Conservation (phyloP, 2,113 vertebrate genomes). For the Poeciliopsis occidentalis region DNA sequence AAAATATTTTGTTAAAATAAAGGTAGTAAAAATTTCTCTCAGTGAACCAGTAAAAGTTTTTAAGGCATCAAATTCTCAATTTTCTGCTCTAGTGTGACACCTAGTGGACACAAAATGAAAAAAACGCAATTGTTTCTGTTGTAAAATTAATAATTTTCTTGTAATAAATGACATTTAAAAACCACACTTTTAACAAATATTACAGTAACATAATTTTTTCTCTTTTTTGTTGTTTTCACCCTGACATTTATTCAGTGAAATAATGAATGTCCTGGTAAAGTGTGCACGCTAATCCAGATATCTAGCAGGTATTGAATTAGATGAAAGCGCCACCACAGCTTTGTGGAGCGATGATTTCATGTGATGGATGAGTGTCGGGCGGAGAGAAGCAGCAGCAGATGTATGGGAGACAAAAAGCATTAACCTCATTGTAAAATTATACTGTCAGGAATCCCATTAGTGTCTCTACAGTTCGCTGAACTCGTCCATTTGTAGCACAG, state of each 20-base stretch:
- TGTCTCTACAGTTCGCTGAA: conserved; percentile 62
- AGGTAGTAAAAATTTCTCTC: not conserved
- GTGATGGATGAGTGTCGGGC: not conserved
- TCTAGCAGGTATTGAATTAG: not conserved
- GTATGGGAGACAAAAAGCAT: conserved; percentile 26
- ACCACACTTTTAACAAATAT: not conserved
- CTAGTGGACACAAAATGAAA: not conserved
- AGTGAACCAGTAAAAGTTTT: not conserved
- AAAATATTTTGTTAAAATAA: not conserved
- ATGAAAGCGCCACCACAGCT: not conserved
- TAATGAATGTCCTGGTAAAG: not conserved
- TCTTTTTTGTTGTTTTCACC: not conserved
- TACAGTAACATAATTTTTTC: not conserved
- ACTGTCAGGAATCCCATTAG: conserved; percentile 67
- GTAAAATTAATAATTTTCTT: not conserved
- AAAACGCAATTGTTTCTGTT: no score
- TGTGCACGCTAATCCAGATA: not conserved
- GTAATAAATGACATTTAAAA: not conserved
- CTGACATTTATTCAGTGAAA: not conserved
- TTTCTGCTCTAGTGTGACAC: not conserved
- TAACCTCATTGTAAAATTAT: conserved; percentile 61
- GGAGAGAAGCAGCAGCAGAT: not conserved
- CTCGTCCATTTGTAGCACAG: conserved; percentile 54
- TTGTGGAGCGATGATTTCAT: not conserved
- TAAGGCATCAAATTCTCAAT: not conserved